Evolutionary conservation across 2,888 invertebrate species (phyloP).

Genomic region (Leptopterna dolabrata): DNA sequence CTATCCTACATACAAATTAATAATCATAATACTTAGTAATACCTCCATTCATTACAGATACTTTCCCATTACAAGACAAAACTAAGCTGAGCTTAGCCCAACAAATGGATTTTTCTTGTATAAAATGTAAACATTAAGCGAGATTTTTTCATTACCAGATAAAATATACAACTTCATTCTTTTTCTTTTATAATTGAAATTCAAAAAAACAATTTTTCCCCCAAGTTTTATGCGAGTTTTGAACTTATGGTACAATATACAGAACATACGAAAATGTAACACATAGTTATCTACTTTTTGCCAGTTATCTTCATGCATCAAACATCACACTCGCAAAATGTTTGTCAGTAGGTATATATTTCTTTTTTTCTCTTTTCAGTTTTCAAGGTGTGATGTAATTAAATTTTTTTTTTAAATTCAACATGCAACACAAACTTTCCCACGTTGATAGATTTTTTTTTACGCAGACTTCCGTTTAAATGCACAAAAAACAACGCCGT

Average conservation of each 20-base stretch:
- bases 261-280: slow-evolving; percentile 44
- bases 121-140: slow-evolving; percentile 51
- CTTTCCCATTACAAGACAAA: slow-evolving; percentile 51
- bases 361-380: not conserved
- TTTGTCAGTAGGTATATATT: not conserved
- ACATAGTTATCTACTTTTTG: not conserved
- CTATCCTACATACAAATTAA: slow-evolving; percentile 59
- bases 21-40: slow-evolving; percentile 59
- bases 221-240: slow-evolving; percentile 24
- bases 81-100: slow-evolving; percentile 47
- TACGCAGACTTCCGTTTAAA: not conserved
- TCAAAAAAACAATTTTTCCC: slow-evolving; percentile 9
- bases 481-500: slow-evolving; percentile 42
- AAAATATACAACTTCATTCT: slow-evolving; percentile 56
- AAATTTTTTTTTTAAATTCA: not conserved
- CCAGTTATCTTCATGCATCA: not conserved
- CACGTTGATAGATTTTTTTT: not conserved
- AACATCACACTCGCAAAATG: not conserved
- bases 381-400: not conserved
- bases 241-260: slow-evolving; percentile 56
- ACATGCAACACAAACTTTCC: not conserved
- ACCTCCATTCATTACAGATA: slow-evolving; percentile 56
- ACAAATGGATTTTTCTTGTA: slow-evolving; percentile 39
- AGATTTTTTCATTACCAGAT: slow-evolving; percentile 52
- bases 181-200: slow-evolving; percentile 12